phyloP scores from a whole-genome alignment of 1,140 invertebrate species.

The Drosophila saltans region DNA sequence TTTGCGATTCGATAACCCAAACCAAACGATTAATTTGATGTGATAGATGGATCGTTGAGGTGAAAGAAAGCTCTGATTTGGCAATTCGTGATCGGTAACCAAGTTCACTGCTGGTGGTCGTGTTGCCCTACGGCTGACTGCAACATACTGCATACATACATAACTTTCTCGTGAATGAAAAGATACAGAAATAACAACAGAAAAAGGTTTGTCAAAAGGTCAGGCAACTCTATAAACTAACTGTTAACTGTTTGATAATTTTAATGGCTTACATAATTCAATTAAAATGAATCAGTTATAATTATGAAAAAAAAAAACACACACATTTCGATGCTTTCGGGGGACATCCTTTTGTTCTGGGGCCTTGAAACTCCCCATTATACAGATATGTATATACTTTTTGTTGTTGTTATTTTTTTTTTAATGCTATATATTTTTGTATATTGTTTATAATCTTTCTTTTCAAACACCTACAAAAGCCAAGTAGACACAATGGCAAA shows the following conservation, averaged over 20 bases:
- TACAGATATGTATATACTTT: background rate
- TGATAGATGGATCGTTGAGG: slow-evolving; percentile 25
- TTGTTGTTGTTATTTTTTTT: background rate
- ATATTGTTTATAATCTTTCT: slow-evolving; percentile 26
- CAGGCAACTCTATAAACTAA: slow-evolving; percentile 36
- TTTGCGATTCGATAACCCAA: slow-evolving; percentile 61
- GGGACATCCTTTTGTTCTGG: slow-evolving; percentile 51
- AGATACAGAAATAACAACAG: background rate
- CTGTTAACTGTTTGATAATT: slow-evolving; percentile 55
- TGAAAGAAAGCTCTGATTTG: slow-evolving; percentile 52
- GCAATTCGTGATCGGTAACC: slow-evolving; percentile 57
- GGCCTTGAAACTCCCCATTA: slow-evolving; percentile 22
- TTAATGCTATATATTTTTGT: slow-evolving; percentile 19
- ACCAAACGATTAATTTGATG: slow-evolving; percentile 34
- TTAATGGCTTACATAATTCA: slow-evolving; percentile 68
- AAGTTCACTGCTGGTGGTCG: slow-evolving; percentile 66
- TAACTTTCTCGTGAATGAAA: slow-evolving; percentile 41
- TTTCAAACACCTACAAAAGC: slow-evolving; percentile 39
- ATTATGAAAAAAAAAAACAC: slow-evolving; percentile 11
- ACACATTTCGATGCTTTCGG: no score
- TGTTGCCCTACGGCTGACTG: slow-evolving; percentile 49
- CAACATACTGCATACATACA: slow-evolving; percentile 17
- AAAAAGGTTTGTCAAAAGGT: slow-evolving; percentile 45
- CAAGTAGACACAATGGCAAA: slow-evolving; percentile 36
- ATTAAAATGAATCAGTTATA: slow-evolving; percentile 52